Base-by-base conservation (phyloP, 2,888 invertebrate species). In the Harmothoe impar region DNA sequence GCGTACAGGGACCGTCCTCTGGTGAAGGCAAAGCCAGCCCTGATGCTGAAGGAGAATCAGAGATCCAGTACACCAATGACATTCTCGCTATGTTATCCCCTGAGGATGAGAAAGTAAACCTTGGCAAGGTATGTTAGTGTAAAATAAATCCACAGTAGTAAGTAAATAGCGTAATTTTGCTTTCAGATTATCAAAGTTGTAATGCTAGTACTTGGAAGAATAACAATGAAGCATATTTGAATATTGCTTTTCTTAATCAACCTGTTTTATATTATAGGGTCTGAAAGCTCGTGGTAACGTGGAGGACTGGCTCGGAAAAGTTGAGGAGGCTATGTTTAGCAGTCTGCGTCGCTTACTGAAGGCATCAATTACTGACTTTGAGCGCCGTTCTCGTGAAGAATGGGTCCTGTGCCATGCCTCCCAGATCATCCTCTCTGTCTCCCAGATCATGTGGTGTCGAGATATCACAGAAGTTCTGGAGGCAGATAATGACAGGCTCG, bases 281-380 rank as follows among this genome's bases (percentile, higher is more conserved):
- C 92, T 95, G 15, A 95, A 95, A 90, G 95, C 95, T 0, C 92
- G 98, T 90, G 98, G 98, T 0, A 98, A 98, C 94, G 98, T 98
- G 0, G 98, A 98, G 96, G 98, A 98, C 94, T 98, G 98, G 98
- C 96, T 98, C 15, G 97, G 98, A 0, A 98, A 98, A 96, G 98
- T 98, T 0, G 98, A 98, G 95, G 98, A 98, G 89, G 97, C 97
- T 0, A 98, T 98, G 98, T 98, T 98, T 93, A 96, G 97, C 0
- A 97, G 98, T 0, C 96, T 98, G 10, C 97, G 97, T 93, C 97
- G 97, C 91, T 97, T 97, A 91, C 98, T 98, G 97, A 98, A 98
- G 94, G 95, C 95, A 23, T 97, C 98, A 0, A 97, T 98, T 43
- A 96, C 96, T 85, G 98, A 98, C 94, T 98, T 97, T 95, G 96